Base-by-base conservation (phyloP, 2,113 vertebrate species). In the Myiopsitta monachus region DNA sequence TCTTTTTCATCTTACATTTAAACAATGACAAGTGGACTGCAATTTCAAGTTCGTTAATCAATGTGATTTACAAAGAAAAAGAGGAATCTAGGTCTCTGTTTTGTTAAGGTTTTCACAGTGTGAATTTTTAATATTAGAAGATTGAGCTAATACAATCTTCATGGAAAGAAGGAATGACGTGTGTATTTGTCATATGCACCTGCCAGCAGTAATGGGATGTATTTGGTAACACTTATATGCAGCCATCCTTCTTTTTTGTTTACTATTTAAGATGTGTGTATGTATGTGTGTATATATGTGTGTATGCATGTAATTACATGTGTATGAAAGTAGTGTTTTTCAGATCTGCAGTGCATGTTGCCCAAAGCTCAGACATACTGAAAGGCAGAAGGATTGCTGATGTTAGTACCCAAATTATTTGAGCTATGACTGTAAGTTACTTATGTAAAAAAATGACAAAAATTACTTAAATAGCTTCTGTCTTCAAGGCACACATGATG, bases 311-410 rank as follows among this genome's bases (percentile, higher is more conserved):
- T 49, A 16, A 49, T 41, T 39, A 30, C 9, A 3, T 9, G 7
- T 26, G 14, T 31, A 21, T 11, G 43, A 14, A 82, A 33, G 38
- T 33, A 12, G 27, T 31, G 3, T 41, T 43, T 41, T 49, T 66
- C 21, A 8, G 30, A 17, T 22, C 49, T 6, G 4, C 11, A 14
- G n/a, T 23, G 9, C 2, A 0, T 5, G 38, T 51, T 38, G 38
- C 75, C 75, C 41, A 6, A 17, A 44, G 21, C 33, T 33, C 14
- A 23, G 43, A 66, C 22, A 1, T 27, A 5, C 49, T 10, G 36
- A 26, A 49, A 59, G 76, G 77, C 30, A 44, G 26, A 49, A n/a
- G 41, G 30, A n/a, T 73, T 73, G 16, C 74, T 62, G 43, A 17
- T 30, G 17, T 9, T 46, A 28, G n/a, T 8, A 33, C 47, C 18